Conservation (phyloP, 1,140 invertebrate genomes). For the Druon quercuslanigerum region DNA sequence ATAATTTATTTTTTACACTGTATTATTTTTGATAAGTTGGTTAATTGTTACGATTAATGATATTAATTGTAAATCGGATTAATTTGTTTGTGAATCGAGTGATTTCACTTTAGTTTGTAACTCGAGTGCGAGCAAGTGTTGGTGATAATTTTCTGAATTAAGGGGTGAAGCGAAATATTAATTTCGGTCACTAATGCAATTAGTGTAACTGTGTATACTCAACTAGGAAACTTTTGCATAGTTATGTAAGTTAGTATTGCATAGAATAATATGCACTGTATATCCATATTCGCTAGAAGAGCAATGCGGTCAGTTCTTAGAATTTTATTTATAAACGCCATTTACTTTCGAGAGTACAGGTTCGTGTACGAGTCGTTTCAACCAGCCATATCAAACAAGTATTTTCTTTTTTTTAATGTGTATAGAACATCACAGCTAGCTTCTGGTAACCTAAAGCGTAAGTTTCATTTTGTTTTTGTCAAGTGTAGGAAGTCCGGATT, state of each 20-base stretch:
- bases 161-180: slow-evolving; percentile 26
- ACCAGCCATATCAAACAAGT: slow-evolving; percentile 47
- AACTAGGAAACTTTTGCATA: slow-evolving; percentile 40
- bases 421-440: slow-evolving; percentile 8
- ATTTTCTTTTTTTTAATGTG: not conserved
- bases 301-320: slow-evolving; percentile 2
- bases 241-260: slow-evolving; percentile 51
- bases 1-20: not conserved
- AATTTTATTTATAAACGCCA: not conserved
- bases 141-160: slow-evolving; percentile 12
- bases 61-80: not conserved
- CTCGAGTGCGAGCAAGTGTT: not conserved
- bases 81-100: slow-evolving; percentile 12
- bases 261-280: slow-evolving; percentile 44
- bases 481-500: not conserved
- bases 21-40: slow-evolving; percentile 1
- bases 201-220: slow-evolving; percentile 44
- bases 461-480: not conserved
- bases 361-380: slow-evolving; percentile 18
- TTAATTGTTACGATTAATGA: not conserved
- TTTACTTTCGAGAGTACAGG: slow-evolving; percentile 1
- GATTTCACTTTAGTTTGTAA: not conserved
- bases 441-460: not conserved
- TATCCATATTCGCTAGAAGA: slow-evolving; percentile 42
- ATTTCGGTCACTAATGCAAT: slow-evolving; percentile 43